Base-by-base conservation (phyloP, 2,113 vertebrate genomes). In the Epinephelus fuscoguttatus region DNA sequence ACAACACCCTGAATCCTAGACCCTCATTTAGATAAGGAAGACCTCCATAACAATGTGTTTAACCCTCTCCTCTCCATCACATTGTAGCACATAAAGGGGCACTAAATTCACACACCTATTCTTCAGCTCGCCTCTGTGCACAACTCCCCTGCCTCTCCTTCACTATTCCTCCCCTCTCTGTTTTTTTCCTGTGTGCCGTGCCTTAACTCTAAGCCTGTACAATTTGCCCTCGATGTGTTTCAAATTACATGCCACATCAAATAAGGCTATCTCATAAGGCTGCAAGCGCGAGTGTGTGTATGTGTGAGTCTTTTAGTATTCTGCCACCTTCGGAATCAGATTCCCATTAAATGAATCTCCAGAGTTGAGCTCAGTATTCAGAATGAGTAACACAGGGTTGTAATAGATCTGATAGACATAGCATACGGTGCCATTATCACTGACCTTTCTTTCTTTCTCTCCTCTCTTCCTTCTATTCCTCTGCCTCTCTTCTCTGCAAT, bases 191-290 rank as follows among this genome's bases (percentile, higher is more conserved):
- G 52, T 67, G 40, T 57, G 66, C 74, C 50, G 45, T 23, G 30
- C 83, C 67, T 86, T 14, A 56, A 27, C 81, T 82, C 75, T 23
- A 56, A 84, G 73, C 49, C 49, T 56, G 70, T 73, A 86, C 73
- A 82, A 84, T 88, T 87, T 89, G 33, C 80, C 84, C 88, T 74
- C 71, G 14, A 81, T 90, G 87, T 88, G 84, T 86, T 91, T 92
- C 77, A 89, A 91, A 91, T 94, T 89, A 83, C 89, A 86, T 88
- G 91, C 81, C 89, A 90, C 84, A 87, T 93, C 80, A 89, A 91
- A 93, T 92, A 88, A 92, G 70, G 52, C 76, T 72, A 57, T 72
- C 83, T 76, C 73, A 77, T 85, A 87, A 69, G 56, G 61, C 85
- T 75, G 50, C 9, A 2, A 62, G 62, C 2, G 15, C 2, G 17